A percentile compares a stretch with the other conserved stretches of the same genome.
These are phyloP conservation scores for Petrocephalus schoutedeni DNA, from an alignment of 2,797 vertebrate species.

Conservation along the genomic window DNA sequence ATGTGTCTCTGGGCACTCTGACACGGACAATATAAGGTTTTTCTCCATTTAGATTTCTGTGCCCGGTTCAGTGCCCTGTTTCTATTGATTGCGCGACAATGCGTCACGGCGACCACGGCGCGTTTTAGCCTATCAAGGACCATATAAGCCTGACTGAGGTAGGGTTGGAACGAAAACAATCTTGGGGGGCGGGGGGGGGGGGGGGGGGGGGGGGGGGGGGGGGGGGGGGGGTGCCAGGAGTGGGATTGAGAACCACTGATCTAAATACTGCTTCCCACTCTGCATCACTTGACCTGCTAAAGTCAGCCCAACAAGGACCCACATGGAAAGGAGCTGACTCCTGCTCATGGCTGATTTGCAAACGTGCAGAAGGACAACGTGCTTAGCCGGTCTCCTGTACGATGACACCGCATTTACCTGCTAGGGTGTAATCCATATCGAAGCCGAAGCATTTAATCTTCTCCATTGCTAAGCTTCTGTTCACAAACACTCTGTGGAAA, in stretches of 20 bases:
- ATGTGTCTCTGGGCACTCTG: too few relatives aligned
- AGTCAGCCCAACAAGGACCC: not conserved
- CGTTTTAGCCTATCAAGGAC: too few relatives aligned
- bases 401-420: conserved; percentile 68
- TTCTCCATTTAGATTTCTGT: too few relatives aligned
- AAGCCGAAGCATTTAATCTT: conserved; percentile 98
- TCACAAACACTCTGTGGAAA: conserved; percentile 86
- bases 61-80: too few relatives aligned
- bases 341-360: not conserved
- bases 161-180: too few relatives aligned
- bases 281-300: not conserved
- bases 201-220: too few relatives aligned
- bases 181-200: too few relatives aligned
- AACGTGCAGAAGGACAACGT: not conserved
- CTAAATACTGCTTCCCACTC: not conserved
- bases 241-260: not conserved
- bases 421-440: conserved; percentile 98
- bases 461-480: conserved; percentile 97
- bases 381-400: not conserved
- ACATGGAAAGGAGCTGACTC: not conserved
- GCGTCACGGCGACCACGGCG: too few relatives aligned
- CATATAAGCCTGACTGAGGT: too few relatives aligned
- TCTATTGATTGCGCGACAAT: too few relatives aligned
- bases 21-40: too few relatives aligned
- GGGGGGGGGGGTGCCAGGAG: too few relatives aligned